A percentile compares a stretch with the other conserved stretches of the same genome.
These are phyloP conservation scores for Conchocele bisecta DNA, from an alignment of 2,888 invertebrate species.

Conservation along the genomic window DNA sequence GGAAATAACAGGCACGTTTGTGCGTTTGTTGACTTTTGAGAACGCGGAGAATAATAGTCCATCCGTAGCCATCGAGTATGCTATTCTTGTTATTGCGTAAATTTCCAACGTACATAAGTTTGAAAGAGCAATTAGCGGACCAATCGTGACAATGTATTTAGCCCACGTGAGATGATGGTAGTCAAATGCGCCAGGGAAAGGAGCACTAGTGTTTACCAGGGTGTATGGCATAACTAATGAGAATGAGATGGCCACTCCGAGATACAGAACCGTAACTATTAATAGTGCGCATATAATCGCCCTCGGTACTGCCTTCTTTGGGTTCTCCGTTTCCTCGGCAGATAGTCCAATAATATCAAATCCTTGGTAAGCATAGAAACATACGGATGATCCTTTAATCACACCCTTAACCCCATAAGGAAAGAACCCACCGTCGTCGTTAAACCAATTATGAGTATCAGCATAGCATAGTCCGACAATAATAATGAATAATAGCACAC, in stretches of 20 bases:
- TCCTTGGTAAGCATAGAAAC: slow-evolving; percentile 83
- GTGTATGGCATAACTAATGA: slow-evolving; percentile 74
- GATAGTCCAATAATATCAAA: slow-evolving; percentile 83
- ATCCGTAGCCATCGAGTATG: slow-evolving; percentile 95
- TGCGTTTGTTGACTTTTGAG: slow-evolving; percentile 89
- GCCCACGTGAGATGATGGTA: slow-evolving; percentile 73
- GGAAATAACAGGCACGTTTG: slow-evolving; percentile 85
- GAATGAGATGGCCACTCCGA: slow-evolving; percentile 65
- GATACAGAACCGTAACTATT: slow-evolving; percentile 71
- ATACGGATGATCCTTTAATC: slow-evolving; percentile 82
- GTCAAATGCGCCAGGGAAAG: slow-evolving; percentile 77
- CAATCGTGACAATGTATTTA: slow-evolving; percentile 72
- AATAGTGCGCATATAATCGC: slow-evolving; percentile 75
- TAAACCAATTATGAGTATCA: slow-evolving; percentile 91
- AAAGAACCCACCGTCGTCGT: slow-evolving; percentile 73
- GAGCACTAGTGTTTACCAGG: slow-evolving; percentile 71
- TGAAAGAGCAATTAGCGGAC: slow-evolving; percentile 74
- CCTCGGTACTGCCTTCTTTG: slow-evolving; percentile 80
- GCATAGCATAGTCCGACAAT: slow-evolving; percentile 92
- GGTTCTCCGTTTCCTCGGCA: slow-evolving; percentile 82
- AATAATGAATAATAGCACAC: slow-evolving; percentile 80
- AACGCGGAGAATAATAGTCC: slow-evolving; percentile 89
- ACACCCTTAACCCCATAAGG: slow-evolving; percentile 78
- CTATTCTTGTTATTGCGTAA: slow-evolving; percentile 92
- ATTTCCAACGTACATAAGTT: slow-evolving; percentile 87